Conservation (phyloP, 2,113 vertebrate species). For the Rutilus rutilus region DNA sequence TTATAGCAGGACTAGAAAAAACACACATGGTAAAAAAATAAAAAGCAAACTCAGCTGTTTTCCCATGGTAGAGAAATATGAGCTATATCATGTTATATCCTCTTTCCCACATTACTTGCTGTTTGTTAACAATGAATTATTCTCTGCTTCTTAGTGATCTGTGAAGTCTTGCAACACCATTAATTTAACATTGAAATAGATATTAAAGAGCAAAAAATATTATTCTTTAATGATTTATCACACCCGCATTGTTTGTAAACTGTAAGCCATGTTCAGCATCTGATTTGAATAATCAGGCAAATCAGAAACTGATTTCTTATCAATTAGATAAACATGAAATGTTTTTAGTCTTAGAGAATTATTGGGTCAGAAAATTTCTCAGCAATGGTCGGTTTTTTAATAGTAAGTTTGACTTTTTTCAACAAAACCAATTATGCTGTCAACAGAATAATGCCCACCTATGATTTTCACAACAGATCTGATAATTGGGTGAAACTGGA, state of each 20-base stretch:
- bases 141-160: neutral
- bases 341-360: no score
- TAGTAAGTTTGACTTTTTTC: neutral
- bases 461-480: neutral
- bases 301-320: neutral
- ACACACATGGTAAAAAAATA: neutral
- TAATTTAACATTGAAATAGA: neutral
- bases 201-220: neutral
- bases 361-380: no score
- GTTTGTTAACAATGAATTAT: conserved; percentile 15
- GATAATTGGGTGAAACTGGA: neutral
- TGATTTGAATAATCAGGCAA: neutral
- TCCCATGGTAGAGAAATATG: neutral
- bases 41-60: neutral
- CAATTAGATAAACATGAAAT: neutral
- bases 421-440: neutral
- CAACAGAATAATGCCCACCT: neutral
- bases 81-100: neutral
- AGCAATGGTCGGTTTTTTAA: no score
- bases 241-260: neutral
- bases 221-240: neutral
- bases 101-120: neutral
- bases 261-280: neutral
- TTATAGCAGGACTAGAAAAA: neutral
- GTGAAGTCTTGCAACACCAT: neutral